Conservation (phyloP, 2,888 invertebrate species). For the Lymantria dispar region DNA sequence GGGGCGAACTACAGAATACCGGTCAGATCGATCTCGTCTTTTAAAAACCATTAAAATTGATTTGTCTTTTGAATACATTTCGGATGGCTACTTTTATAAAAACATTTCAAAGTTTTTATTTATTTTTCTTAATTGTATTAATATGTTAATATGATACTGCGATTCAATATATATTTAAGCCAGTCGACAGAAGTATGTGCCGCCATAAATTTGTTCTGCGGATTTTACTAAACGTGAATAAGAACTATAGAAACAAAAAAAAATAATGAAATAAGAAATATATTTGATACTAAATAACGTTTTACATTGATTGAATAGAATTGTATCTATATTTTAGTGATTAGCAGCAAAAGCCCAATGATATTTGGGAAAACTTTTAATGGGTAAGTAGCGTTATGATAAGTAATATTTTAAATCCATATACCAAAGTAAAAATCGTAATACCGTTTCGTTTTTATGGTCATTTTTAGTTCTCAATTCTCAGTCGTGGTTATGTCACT, state of each 20-base stretch:
- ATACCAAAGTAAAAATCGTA: constrained; percentile 10
- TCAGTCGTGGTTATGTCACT: too few relatives aligned
- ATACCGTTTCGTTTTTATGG: constrained; percentile 6
- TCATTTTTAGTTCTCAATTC: constrained; percentile 5
- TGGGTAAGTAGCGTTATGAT: constrained; percentile 1
- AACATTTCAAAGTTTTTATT: too few relatives aligned
- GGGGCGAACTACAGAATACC: too few relatives aligned
- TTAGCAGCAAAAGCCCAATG: constrained; percentile 35
- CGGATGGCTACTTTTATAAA: background rate
- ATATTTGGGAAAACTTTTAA: constrained; percentile 3
- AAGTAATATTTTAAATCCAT: constrained; percentile 35
- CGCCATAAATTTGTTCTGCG: constrained; percentile 56
- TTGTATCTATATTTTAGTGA: constrained; percentile 18
- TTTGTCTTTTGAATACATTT: background rate
- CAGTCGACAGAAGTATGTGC: constrained; percentile 54
- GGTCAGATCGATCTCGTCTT: too few relatives aligned
- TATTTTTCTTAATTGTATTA: too few relatives aligned
- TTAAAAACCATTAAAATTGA: too few relatives aligned
- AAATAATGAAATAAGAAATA: constrained; percentile 40
- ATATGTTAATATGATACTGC: background rate
- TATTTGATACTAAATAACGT: constrained; percentile 46
- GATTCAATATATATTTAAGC: constrained; percentile 22
- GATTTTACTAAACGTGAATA: constrained; percentile 52
- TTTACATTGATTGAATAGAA: constrained; percentile 37
- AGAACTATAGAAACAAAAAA: constrained; percentile 56